Base-by-base conservation (phyloP, 1,140 invertebrate species). In the Lineus longissimus region DNA sequence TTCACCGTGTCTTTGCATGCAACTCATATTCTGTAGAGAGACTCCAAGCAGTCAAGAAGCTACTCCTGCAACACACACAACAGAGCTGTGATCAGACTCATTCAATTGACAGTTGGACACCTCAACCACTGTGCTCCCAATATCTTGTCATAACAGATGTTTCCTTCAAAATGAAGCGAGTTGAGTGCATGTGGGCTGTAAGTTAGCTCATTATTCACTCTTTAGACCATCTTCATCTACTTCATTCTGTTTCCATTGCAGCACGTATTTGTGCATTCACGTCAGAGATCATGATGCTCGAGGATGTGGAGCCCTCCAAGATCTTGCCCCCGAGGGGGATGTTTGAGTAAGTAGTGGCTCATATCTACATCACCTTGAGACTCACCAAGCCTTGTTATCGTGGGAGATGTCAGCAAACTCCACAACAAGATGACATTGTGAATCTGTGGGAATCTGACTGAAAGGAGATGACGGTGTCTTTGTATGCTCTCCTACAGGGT, bases 271-370 rank as follows among this genome's bases (percentile, higher is more conserved):
- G 69, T 62, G 65, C 66, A 23, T 61, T 67, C 19, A 70, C 65
- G 11, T 70, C 68, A 23, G 70, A 73, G n/a, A 33, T 73, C 17
- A 59, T 72, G 27, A 67, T 63, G 45, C 9, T 70, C 31, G 70
- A 73, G 43, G 65, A 67, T 58, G 36, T 71, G 27, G 62, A 67
- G 33, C 23, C 65, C 22, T 60, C n/a, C n/a, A 58, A 63, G 55
- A 59, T 73, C 27, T 19, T 63, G 23, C 55, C 61, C 7, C 45
- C 66, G 11, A 29, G 55, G 45, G 36, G 55, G 40, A 36, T 29
- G 30, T 68, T 67, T 30, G 61, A 56, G 70, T 71, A 59, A 58
- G 69, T 70, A 2, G 23, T 11, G 55, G n/a, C n/a, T n/a, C n/a
- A n/a, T n/a, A n/a, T n/a, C n/a, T n/a, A n/a, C n/a, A n/a, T n/a